phyloP scores from a whole-genome alignment of 2,888 invertebrate species.

The Drosophila macrospina region DNA sequence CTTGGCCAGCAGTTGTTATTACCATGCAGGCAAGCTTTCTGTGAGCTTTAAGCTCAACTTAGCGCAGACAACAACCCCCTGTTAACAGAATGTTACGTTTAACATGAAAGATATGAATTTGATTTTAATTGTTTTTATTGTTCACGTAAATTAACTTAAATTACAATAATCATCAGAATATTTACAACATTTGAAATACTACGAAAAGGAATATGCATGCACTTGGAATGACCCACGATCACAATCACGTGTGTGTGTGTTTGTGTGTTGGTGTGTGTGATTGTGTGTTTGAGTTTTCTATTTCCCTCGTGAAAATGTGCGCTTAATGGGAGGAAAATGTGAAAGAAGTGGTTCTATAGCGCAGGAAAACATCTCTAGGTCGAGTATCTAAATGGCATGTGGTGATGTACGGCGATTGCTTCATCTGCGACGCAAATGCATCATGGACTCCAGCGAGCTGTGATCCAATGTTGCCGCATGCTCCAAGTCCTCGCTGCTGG shows the following conservation, averaged over 20 bases:
- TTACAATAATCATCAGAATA: slow-evolving; percentile 76
- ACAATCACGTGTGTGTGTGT: slow-evolving; percentile 2
- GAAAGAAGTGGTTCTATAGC: slow-evolving; percentile 14
- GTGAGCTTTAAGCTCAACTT: slow-evolving; percentile 23
- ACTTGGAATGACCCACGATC: slow-evolving; percentile 50
- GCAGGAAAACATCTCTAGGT: slow-evolving; percentile 51
- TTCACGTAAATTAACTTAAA: slow-evolving; percentile 77
- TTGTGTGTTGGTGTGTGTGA: slow-evolving; percentile 19
- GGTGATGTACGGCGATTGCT: slow-evolving; percentile 38
- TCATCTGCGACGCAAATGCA: slow-evolving; percentile 79
- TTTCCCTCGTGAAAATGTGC: slow-evolving; percentile 34
- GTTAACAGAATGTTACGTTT: slow-evolving; percentile 13
- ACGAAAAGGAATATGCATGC: slow-evolving; percentile 63
- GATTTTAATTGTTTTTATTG: slow-evolving; percentile 45
- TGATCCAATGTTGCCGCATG: slow-evolving; percentile 86
- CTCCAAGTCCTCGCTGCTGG: slow-evolving; percentile 88
- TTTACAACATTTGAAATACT: slow-evolving; percentile 79
- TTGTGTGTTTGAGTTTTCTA: slow-evolving; percentile 1
- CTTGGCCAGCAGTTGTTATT: not conserved
- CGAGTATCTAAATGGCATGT: slow-evolving; percentile 76
- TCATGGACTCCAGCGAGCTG: slow-evolving; percentile 83
- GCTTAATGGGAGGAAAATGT: slow-evolving; percentile 19
- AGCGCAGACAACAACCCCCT: slow-evolving; percentile 47
- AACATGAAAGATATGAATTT: slow-evolving; percentile 3
- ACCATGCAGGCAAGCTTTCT: not conserved